Conservation (phyloP, 1,140 invertebrate genomes). For the Euura lappo region DNA sequence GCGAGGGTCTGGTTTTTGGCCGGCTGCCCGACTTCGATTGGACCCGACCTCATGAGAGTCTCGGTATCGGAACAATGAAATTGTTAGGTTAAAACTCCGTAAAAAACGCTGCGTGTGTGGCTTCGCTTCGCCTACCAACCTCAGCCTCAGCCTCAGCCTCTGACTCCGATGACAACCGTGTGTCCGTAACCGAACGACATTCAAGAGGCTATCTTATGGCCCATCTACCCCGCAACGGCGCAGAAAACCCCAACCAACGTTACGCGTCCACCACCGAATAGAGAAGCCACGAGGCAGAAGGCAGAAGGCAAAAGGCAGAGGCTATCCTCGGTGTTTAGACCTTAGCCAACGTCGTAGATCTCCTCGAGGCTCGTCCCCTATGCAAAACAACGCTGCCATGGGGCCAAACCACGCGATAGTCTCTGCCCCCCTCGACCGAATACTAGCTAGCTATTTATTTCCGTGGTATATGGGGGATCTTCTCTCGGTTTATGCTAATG, state of each 20-base stretch:
- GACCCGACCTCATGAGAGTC: too few relatives aligned
- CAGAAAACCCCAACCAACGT: neutral
- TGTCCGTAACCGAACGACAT: neutral
- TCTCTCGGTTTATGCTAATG: slow-evolving; percentile 1
- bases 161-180: neutral
- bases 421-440: too few relatives aligned
- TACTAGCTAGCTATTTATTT: neutral
- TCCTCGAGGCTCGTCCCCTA: neutral
- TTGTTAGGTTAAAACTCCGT: too few relatives aligned
- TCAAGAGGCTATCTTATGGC: neutral
- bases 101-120: too few relatives aligned
- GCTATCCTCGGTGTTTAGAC: too few relatives aligned
- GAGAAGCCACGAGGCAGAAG: too few relatives aligned
- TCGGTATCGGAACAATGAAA: too few relatives aligned
- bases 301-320: too few relatives aligned
- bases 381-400: neutral
- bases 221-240: slow-evolving; percentile 4
- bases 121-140: too few relatives aligned
- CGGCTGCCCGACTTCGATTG: too few relatives aligned
- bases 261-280: neutral
- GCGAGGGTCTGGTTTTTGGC: neutral
- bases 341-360: too few relatives aligned
- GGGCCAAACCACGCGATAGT: neutral
- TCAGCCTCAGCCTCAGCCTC: neutral
- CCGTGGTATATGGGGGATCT: neutral